Conservation (phyloP, 2,888 invertebrate genomes). For the Carterocephalus palaemon region DNA sequence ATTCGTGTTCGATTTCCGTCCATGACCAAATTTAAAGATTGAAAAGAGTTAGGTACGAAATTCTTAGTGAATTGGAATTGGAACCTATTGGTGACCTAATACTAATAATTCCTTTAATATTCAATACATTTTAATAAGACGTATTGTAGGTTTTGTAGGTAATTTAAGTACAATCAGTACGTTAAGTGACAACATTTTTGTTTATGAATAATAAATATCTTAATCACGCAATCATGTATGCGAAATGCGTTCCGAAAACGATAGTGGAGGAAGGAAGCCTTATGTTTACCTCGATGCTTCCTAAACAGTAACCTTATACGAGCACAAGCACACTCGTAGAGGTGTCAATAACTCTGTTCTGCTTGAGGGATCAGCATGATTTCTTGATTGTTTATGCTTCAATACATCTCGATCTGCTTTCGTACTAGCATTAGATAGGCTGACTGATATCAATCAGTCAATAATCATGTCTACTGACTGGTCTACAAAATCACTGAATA, state of each 20-base stretch:
- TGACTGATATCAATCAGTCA: no score
- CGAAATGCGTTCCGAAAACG: constrained; percentile 20
- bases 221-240: constrained; percentile 19
- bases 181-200: no score
- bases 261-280: constrained; percentile 27
- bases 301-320: constrained; percentile 29
- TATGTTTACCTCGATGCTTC: constrained; percentile 27
- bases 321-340: constrained; percentile 2
- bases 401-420: neutral
- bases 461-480: no score
- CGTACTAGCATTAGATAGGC: neutral
- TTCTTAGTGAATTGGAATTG: no score
- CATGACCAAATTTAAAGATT: neutral
- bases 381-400: constrained; percentile 20
- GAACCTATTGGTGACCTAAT: no score
- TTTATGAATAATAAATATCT: no score
- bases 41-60: neutral
- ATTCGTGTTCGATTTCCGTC: neutral
- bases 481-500: no score
- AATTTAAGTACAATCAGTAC: no score
- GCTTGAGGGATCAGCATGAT: constrained; percentile 4
- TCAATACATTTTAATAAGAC: no score
- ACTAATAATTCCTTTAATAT: no score
- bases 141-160: no score
- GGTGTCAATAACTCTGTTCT: constrained; percentile 17